Evolutionary conservation across 2,113 vertebrate species (phyloP).

Genomic region (Ceuthmochares aereus): DNA sequence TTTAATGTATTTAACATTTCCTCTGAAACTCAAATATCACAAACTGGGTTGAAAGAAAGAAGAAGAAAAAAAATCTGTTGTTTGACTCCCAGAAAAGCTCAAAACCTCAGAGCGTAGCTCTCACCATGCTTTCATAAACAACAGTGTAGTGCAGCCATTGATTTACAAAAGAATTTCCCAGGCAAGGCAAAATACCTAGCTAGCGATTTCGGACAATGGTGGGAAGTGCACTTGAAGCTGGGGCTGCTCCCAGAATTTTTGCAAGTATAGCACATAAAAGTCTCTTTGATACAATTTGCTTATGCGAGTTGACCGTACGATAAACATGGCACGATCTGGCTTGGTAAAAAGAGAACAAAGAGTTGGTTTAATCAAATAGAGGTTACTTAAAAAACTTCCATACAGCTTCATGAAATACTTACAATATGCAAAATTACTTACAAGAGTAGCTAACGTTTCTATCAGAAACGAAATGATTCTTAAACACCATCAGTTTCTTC

Average conservation of each 20-base stretch:
- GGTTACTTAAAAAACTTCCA: background rate
- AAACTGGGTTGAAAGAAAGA: background rate
- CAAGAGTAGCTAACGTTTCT: background rate
- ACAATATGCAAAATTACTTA: background rate
- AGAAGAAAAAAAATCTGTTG: background rate
- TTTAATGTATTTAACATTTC: background rate
- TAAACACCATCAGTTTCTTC: background rate
- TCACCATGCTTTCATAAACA: background rate
- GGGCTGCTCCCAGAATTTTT: constrained; percentile 28
- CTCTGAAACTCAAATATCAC: background rate
- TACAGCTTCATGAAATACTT: background rate
- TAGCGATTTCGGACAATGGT: constrained; percentile 41
- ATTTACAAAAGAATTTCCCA: constrained; percentile 28
- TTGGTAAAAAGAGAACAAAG: background rate
- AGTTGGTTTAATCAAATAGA: background rate
- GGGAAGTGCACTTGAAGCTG: constrained; percentile 42
- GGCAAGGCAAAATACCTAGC: constrained; percentile 9
- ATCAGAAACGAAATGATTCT: background rate
- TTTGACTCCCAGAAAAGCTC: background rate
- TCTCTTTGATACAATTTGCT: background rate
- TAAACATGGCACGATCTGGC: background rate
- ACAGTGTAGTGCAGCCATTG: background rate
- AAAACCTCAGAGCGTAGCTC: background rate
- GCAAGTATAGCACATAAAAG: constrained; percentile 15
- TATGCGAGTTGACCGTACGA: background rate